Conservation (phyloP, 2,113 vertebrate species). For the Trichechus manatus region DNA sequence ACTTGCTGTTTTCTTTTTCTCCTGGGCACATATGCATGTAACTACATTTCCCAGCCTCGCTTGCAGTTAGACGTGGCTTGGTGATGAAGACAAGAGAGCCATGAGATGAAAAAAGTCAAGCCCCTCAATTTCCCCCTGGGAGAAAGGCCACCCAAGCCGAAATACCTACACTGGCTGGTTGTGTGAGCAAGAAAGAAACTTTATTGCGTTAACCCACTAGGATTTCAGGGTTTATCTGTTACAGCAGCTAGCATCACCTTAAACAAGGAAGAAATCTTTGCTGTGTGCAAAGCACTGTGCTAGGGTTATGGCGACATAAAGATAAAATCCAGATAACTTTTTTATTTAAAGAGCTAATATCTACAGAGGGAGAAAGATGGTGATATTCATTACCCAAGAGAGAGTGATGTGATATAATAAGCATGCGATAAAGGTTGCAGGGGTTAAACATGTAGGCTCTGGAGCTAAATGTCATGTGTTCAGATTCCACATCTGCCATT, state of each 20-base stretch:
- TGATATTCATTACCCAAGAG: not conserved
- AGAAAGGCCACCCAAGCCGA: not conserved
- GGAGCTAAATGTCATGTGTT: slow-evolving; percentile 25
- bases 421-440: not conserved
- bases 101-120: not conserved
- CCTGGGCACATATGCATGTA: not conserved
- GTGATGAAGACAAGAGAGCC: not conserved
- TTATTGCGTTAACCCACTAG: not conserved
- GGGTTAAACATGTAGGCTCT: not conserved
- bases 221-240: not conserved
- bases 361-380: not conserved
- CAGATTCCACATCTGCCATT: slow-evolving; percentile 7
- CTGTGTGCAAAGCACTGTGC: not conserved
- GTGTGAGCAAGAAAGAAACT: not conserved
- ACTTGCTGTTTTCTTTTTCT: not conserved
- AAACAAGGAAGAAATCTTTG: not conserved
- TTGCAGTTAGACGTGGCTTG: not conserved
- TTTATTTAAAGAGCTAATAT: slow-evolving; percentile 7
- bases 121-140: not conserved
- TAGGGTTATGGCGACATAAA: not conserved
- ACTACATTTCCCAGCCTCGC: not conserved
- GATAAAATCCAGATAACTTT: not conserved
- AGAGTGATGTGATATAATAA: not conserved
- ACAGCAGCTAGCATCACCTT: not conserved
- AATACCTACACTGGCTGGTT: not conserved